Evolutionary conservation across 2,888 invertebrate species (phyloP).

Genomic region (Meloe dianella): DNA sequence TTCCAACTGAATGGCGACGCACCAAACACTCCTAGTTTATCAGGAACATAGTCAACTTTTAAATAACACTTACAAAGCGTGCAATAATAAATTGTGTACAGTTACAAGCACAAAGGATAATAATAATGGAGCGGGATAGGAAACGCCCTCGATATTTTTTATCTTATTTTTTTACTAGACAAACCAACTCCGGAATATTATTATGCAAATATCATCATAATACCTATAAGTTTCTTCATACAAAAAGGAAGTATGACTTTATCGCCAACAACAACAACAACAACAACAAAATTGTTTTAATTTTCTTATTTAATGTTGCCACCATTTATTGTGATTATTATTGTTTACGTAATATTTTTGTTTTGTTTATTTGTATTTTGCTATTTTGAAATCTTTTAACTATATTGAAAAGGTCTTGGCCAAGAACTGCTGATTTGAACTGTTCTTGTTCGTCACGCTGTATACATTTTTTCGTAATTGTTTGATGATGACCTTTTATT

Average conservation of each 20-base stretch:
- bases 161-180: constrained; percentile 18
- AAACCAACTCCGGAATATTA: constrained; percentile 34
- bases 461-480: constrained; percentile 6
- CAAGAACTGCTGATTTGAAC: constrained; percentile 1
- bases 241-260: neutral
- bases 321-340: neutral
- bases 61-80: constrained; percentile 34
- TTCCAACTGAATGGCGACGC: constrained; percentile 30
- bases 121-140: constrained; percentile 31
- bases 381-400: neutral
- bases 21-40: constrained; percentile 33
- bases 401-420: constrained; percentile 9
- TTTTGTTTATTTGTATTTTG: neutral
- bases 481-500: constrained; percentile 12
- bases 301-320: neutral
- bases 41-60: constrained; percentile 33
- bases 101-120: constrained; percentile 38
- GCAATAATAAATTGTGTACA: constrained; percentile 38
- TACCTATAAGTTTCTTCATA: neutral
- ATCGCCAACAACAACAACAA: too few relatives aligned
- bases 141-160: constrained; percentile 36
- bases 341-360: neutral
- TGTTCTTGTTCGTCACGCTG: constrained; percentile 2
- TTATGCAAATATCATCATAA: constrained; percentile 35
- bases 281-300: neutral